Conservation (phyloP, 2,888 invertebrate species). For the Nephrotoma appendiculata region DNA sequence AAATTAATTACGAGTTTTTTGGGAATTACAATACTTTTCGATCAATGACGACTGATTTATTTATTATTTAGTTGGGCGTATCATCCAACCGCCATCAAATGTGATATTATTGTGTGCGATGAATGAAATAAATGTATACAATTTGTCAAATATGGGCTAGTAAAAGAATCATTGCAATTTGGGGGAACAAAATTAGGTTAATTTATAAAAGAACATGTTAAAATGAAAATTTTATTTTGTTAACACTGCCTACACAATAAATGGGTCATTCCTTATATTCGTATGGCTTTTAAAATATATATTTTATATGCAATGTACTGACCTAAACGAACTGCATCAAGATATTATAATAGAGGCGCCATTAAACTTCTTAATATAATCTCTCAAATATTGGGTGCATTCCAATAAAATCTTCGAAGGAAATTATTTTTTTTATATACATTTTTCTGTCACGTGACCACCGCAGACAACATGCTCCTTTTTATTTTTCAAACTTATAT, state of each 20-base stretch:
- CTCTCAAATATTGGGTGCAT: neutral
- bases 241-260: neutral
- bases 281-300: no score
- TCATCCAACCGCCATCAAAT: neutral
- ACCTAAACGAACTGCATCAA: no score
- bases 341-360: neutral
- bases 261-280: no score
- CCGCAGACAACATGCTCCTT: no score
- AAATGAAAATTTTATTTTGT: neutral
- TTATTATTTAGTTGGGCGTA: neutral
- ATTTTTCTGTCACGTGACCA: neutral
- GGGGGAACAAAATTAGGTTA: neutral
- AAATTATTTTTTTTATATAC: neutral
- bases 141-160: neutral
- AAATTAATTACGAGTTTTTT: neutral
- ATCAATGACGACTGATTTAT: neutral
- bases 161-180: neutral
- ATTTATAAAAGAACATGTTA: neutral
- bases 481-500: neutral
- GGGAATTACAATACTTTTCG: neutral
- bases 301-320: no score
- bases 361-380: neutral
- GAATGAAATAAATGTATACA: neutral
- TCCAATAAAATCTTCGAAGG: neutral
- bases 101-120: neutral